Evolutionary conservation across 2,888 invertebrate genomes (phyloP).

Genomic region (Platycheirus albimanus): DNA sequence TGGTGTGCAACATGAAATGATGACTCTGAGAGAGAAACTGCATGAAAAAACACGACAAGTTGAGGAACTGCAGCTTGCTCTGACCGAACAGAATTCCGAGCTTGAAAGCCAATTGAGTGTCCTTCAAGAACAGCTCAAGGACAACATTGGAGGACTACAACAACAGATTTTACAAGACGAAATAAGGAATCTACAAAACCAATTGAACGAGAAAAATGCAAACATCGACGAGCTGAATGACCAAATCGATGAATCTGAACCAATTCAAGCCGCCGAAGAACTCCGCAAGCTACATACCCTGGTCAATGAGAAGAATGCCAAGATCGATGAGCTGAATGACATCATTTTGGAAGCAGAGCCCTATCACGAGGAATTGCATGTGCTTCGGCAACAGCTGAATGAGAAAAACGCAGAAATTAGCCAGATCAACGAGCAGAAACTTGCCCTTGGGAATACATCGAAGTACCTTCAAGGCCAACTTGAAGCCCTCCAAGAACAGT

Average conservation of each 20-base stretch:
- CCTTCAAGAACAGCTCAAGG: conserved; percentile 9
- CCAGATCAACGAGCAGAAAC: conserved; percentile 29
- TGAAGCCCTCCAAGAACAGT: neutral
- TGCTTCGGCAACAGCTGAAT: conserved; percentile 1
- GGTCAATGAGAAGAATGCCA: conserved; percentile 4
- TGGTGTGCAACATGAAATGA: conserved; percentile 74
- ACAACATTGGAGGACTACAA: neutral
- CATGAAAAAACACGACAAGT: conserved; percentile 83
- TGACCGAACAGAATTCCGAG: conserved; percentile 37
- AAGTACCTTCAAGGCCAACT: conserved; percentile 18
- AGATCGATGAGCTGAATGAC: conserved; percentile 19
- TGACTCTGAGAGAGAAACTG: conserved; percentile 79
- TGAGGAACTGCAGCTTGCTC: conserved; percentile 25
- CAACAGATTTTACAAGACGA: neutral
- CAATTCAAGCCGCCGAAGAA: conserved; percentile 1
- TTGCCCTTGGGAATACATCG: neutral
- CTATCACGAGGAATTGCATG: conserved; percentile 8
- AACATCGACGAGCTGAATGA: conserved; percentile 8
- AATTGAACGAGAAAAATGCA: conserved; percentile 17
- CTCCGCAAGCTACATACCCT: neutral
- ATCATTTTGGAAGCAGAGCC: neutral
- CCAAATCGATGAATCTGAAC: neutral
- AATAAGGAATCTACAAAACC: neutral
- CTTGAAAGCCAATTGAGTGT: neutral
- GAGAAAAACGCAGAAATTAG: conserved; percentile 19